Conservation (phyloP, 2,888 invertebrate species). For the Timema cristinae region DNA sequence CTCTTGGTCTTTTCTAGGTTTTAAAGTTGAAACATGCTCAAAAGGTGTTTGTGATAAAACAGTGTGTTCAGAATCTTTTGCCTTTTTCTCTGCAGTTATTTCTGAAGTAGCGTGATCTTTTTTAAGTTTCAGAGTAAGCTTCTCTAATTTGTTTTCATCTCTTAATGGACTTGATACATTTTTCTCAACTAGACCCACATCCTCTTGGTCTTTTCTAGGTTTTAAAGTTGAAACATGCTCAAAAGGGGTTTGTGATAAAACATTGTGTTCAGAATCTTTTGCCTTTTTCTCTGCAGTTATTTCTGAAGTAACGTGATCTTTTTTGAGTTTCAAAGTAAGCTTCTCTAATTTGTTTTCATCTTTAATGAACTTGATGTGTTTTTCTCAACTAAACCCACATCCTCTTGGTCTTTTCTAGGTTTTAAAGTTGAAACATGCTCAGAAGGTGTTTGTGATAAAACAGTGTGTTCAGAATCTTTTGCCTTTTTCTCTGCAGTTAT, state of each 20-base stretch:
- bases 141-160: conserved; percentile 36
- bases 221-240: too few relatives aligned
- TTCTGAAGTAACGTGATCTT: conserved; percentile 4
- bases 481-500: conserved; percentile 25
- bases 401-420: conserved; percentile 23
- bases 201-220: too few relatives aligned
- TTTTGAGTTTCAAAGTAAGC: conserved; percentile 38
- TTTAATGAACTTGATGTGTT: conserved; percentile 35
- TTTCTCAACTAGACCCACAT: too few relatives aligned
- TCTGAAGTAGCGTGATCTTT: conserved; percentile 21
- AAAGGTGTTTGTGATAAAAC: too few relatives aligned
- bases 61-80: too few relatives aligned
- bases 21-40: too few relatives aligned
- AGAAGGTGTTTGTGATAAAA: neutral
- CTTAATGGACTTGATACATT: conserved; percentile 20
- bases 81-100: conserved; percentile 13
- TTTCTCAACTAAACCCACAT: neutral
- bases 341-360: conserved; percentile 26
- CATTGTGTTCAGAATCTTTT: neutral
- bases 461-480: neutral
- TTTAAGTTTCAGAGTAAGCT: conserved; percentile 40
- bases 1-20: too few relatives aligned
- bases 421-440: conserved; percentile 39
- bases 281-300: conserved; percentile 13
- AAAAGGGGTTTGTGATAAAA: too few relatives aligned